Evolutionary conservation across 2,888 invertebrate species (phyloP).

Genomic region (Osmoderma eremita): DNA sequence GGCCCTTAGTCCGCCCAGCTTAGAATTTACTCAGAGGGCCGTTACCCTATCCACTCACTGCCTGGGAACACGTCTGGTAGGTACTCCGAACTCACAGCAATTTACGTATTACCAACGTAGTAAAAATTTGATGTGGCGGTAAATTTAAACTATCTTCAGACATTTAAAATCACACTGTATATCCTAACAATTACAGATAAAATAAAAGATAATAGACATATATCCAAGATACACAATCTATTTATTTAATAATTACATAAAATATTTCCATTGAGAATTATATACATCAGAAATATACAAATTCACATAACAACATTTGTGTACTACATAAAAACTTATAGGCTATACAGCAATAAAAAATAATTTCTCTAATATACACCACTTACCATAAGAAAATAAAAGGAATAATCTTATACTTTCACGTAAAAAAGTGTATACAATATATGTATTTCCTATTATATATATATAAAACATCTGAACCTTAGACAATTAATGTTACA

Average conservation of each 20-base stretch:
- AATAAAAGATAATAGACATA: slow-evolving; percentile 10
- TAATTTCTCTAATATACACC: slow-evolving; percentile 40
- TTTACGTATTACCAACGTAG: too few species aligned
- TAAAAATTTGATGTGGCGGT: too few species aligned
- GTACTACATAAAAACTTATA: slow-evolving; percentile 38
- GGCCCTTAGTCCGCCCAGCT: too few species aligned
- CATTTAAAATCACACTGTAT: too few species aligned
- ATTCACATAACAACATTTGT: slow-evolving; percentile 39
- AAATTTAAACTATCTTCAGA: too few species aligned
- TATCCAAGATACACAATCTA: slow-evolving; percentile 36
- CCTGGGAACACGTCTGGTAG: too few species aligned
- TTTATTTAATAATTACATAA: slow-evolving; percentile 44
- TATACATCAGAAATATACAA: slow-evolving; percentile 45
- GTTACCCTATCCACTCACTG: too few species aligned
- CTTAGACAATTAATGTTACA: slow-evolving; percentile 19
- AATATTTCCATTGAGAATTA: slow-evolving; percentile 40
- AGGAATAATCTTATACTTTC: slow-evolving; percentile 17
- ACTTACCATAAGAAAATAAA: slow-evolving; percentile 31
- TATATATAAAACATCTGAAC: slow-evolving; percentile 12
- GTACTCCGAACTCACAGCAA: too few species aligned
- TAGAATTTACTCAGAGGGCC: too few species aligned
- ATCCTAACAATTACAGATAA: neutral
- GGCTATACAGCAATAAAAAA: slow-evolving; percentile 35
- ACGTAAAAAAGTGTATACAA: slow-evolving; percentile 21
- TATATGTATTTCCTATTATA: too few species aligned